Evolutionary conservation across 2,888 invertebrate genomes (phyloP).

Genomic region (Troides oblongomaculatus): DNA sequence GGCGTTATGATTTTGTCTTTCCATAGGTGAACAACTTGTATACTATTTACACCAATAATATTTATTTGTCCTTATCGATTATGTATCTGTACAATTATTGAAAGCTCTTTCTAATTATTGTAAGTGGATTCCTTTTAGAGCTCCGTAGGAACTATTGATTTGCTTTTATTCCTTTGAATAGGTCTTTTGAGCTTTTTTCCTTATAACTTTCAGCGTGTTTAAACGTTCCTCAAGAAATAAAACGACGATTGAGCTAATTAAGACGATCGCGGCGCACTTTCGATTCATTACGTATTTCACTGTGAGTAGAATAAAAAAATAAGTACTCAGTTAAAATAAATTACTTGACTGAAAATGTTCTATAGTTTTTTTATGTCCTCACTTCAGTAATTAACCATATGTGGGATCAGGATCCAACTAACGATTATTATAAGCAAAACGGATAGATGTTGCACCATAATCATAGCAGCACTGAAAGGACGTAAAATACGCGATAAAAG

Average conservation of each 20-base stretch:
- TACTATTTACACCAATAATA: too few species aligned
- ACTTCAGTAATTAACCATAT: too few species aligned
- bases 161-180: not conserved
- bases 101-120: not conserved
- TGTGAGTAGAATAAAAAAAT: not conserved
- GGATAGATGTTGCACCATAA: too few species aligned
- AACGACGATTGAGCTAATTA: slow-evolving; percentile 25
- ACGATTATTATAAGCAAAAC: too few species aligned
- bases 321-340: not conserved
- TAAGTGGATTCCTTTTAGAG: not conserved
- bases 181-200: not conserved
- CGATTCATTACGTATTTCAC: slow-evolving; percentile 15
- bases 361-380: not conserved
- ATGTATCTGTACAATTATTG: not conserved
- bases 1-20: too few species aligned
- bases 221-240: slow-evolving; percentile 18
- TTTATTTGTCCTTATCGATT: too few species aligned
- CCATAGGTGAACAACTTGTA: too few species aligned
- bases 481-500: too few species aligned
- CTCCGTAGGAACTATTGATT: not conserved
- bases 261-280: slow-evolving; percentile 13
- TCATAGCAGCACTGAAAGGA: too few species aligned
- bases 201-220: slow-evolving; percentile 11
- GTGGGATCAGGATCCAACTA: too few species aligned
- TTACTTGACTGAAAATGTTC: not conserved